Conservation (phyloP, 2,797 vertebrate genomes). For the Oryzias dopingdopingensis region DNA sequence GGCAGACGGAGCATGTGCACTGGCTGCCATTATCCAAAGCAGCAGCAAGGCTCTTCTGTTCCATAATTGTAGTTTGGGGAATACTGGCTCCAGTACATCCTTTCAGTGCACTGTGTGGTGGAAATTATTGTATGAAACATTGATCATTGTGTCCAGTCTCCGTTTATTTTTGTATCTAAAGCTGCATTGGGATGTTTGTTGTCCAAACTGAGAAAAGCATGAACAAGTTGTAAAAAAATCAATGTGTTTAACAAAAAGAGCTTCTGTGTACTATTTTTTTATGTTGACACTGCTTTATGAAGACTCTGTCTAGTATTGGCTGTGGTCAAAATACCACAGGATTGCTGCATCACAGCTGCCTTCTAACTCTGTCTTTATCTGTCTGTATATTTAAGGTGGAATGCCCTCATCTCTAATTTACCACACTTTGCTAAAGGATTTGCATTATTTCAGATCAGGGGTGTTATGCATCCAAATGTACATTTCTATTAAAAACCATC, state of each 20-base stretch:
- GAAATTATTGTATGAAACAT: conserved; percentile 1
- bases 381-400: no score
- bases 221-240: background rate
- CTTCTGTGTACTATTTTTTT: background rate
- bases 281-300: background rate
- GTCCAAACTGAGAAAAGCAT: background rate
- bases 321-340: background rate
- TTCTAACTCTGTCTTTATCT: no score
- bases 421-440: no score
- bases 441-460: no score
- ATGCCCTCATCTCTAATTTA: no score
- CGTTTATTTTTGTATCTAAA: background rate
- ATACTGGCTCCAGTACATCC: conserved; percentile 7
- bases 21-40: conserved; percentile 8
- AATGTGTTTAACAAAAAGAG: background rate
- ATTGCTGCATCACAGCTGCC: background rate
- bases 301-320: background rate
- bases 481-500: no score
- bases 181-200: conserved; percentile 1
- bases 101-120: conserved; percentile 4
- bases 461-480: no score
- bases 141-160: background rate
- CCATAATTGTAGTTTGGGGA: conserved; percentile 7
- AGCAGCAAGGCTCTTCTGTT: conserved; percentile 16
- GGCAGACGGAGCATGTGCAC: conserved; percentile 18